phyloP scores from a whole-genome alignment of 2,113 vertebrate genomes.

The Bagarius yarrelli region DNA sequence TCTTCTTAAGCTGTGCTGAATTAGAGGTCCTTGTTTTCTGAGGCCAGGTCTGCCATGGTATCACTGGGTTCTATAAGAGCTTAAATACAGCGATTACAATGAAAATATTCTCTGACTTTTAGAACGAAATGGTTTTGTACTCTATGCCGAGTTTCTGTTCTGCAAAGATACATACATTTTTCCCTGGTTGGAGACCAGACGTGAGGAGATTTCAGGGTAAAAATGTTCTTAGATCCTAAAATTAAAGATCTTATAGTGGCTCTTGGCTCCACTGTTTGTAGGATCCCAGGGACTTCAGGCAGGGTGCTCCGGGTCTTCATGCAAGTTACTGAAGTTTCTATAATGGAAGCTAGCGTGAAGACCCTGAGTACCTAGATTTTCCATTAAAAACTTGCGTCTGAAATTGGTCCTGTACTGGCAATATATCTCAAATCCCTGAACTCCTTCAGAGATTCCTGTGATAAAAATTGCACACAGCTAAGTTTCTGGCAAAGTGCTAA shows the following conservation, averaged over 20 bases:
- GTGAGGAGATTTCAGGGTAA: too few species aligned
- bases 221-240: too few species aligned
- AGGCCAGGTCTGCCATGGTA: not conserved
- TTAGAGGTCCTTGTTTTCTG: not conserved
- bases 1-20: not conserved
- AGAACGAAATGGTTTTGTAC: too few species aligned
- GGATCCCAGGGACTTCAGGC: too few species aligned
- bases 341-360: not conserved
- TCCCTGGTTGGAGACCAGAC: too few species aligned
- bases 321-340: not conserved
- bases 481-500: not conserved
- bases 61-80: too few species aligned
- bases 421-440: not conserved
- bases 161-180: too few species aligned
- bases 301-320: not conserved
- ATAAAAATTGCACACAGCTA: not conserved
- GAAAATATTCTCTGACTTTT: too few species aligned
- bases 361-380: not conserved
- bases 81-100: too few species aligned
- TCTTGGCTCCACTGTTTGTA: too few species aligned
- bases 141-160: too few species aligned
- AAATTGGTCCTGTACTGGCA: not conserved
- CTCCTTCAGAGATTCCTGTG: not conserved
- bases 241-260: too few species aligned
- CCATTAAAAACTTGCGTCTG: not conserved